Conservation (phyloP, 2,113 vertebrate species). For the Notiomystis cincta region DNA sequence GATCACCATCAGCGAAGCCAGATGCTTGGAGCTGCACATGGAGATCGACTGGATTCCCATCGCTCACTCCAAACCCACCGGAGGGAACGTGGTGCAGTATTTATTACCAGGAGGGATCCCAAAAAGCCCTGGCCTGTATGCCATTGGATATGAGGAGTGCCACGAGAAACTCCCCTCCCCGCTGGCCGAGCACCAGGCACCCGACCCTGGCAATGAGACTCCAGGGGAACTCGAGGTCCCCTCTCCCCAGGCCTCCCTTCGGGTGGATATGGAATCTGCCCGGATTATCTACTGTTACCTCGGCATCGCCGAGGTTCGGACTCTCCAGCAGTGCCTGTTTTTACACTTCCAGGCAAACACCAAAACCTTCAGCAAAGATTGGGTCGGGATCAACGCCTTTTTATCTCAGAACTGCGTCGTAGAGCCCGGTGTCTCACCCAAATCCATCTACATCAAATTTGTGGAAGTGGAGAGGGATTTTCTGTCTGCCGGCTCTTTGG, state of each 20-base stretch:
- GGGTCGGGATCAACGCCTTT: conserved; percentile 85
- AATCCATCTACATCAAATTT: conserved; percentile 92
- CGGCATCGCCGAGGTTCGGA: conserved; percentile 91
- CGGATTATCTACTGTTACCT: conserved; percentile 93
- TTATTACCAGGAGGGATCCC: conserved; percentile 92
- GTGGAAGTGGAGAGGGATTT: conserved; percentile 99
- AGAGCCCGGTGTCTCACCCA: conserved; percentile 72
- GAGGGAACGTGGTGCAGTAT: conserved; percentile 87
- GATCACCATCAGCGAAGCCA: conserved; percentile 95
- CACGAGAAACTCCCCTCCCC: conserved; percentile 64
- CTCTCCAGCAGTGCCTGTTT: conserved; percentile 91
- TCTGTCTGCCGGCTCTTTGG: conserved; percentile 94
- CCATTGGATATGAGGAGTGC: conserved; percentile 86
- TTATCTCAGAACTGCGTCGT: conserved; percentile 88
- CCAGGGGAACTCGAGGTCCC: conserved; percentile 67
- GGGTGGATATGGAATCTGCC: conserved; percentile 70
- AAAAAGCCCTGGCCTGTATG: conserved; percentile 90
- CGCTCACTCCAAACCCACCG: conserved; percentile 81
- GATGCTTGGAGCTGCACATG: conserved; percentile 95
- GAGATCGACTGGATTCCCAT: conserved; percentile 96
- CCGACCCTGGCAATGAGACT: conserved; percentile 50
- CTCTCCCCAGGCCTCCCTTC: conserved; percentile 68
- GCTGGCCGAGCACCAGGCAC: neutral
- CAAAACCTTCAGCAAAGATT: conserved; percentile 84
- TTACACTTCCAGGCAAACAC: conserved; percentile 92